Percentiles rank a stretch among this genome's conserved stretches.
Conservation (phyloP, 2,797 vertebrate species). For the Tokudaia muenninki region DNA sequence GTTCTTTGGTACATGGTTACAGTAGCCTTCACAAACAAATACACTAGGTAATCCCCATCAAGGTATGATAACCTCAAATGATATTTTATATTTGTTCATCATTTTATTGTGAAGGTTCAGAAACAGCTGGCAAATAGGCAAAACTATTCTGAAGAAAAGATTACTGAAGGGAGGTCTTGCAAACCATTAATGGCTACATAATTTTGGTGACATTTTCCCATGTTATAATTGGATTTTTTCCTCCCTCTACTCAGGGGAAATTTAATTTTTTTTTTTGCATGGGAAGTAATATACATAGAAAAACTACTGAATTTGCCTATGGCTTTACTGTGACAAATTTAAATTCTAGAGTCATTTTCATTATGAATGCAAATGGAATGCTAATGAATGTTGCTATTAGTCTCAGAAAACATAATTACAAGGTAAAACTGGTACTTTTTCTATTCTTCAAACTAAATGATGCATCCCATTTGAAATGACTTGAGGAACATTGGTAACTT, state of each 20-base stretch:
- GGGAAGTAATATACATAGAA: slow-evolving; percentile 51
- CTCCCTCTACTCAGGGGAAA: not conserved
- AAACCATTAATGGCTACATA: not conserved
- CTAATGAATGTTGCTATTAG: slow-evolving; percentile 75
- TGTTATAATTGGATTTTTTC: slow-evolving; percentile 19
- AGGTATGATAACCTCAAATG: not conserved
- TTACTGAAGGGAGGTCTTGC: not conserved
- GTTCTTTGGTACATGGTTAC: not conserved
- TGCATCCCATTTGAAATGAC: slow-evolving; percentile 37
- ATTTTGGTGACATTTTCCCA: not conserved
- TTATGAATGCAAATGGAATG: slow-evolving; percentile 52
- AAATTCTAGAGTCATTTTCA: slow-evolving; percentile 66
- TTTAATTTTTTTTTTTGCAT: slow-evolving; percentile 23
- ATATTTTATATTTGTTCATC: not conserved
- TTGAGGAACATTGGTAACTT: slow-evolving; percentile 45
- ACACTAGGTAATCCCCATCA: not conserved
- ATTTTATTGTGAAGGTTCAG: not conserved
- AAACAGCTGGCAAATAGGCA: not conserved
- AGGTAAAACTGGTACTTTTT: slow-evolving; percentile 66
- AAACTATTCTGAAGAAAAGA: not conserved
- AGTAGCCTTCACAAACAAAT: not conserved
- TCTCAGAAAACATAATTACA: slow-evolving; percentile 64
- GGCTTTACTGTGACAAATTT: slow-evolving; percentile 64
- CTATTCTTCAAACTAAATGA: slow-evolving; percentile 49
- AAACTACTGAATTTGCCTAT: slow-evolving; percentile 56